Evolutionary conservation across 2,797 vertebrate genomes (phyloP), one percentile per base, ranked within the genome.

Genomic region (Crenichthys baileyi): DNA sequence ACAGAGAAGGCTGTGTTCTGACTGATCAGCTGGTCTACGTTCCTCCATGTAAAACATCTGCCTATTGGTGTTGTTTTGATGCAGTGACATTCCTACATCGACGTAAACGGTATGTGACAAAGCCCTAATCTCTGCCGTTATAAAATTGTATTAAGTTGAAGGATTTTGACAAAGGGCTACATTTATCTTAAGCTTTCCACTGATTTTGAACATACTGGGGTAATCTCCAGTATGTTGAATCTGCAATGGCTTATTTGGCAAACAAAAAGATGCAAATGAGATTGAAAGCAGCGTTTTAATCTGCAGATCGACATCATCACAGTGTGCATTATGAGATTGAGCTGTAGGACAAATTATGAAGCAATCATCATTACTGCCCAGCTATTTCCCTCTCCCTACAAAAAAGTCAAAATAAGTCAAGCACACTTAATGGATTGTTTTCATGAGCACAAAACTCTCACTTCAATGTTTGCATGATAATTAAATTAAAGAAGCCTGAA

Each of bases 271-370:
- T 58, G 70, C 58, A 31, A 75, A 48, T 70, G 81, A 58, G 51
- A 72, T n/a, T 0, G 12, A 81, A 76, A 13, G 1, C 48, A n/a
- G 26, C 1, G 61, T 73, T 87, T 84, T 91, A 92, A 94, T 92
- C 88, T 82, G 78, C 79, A 89, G 85, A 77, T 83, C 63, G 60
- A 82, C 75, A 44, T 74, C 68, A 65, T 44, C 26, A 73, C 73
- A 73, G 80, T 78, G 87, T 73, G 87, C 79, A 87, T 92, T 87
- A 89, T 90, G 87, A 92, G 92, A 92, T 83, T 81, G 85, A 84
- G 83, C 39, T 5, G 41, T n/a, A 77, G 77, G 74, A 56, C 7
- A 56, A 18, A 7, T 44, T 39, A 65, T 60, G 60, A 83, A 70
- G 77, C 82, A 84, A 88, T 91, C 79, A 65, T 71, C 67, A 80